Percentiles rank a stretch among this genome's conserved stretches.
Conservation (phyloP, 2,113 vertebrate genomes). For the Pardalotus punctatus region DNA sequence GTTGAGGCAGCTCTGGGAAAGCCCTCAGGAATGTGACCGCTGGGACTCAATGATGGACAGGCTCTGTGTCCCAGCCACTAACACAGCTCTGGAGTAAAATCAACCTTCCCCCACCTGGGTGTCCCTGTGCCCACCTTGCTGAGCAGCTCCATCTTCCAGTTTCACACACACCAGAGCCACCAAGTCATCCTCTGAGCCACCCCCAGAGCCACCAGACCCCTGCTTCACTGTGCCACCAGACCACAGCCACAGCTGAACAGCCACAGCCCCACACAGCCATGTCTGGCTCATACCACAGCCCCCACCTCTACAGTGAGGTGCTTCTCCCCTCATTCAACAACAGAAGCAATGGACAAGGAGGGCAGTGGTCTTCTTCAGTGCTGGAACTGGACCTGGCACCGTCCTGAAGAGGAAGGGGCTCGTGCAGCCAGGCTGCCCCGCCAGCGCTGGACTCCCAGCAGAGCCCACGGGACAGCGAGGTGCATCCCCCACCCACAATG, state of each 20-base stretch:
- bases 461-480: rapidly evolving
- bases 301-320: background rate
- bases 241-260: background rate
- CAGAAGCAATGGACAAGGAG: background rate
- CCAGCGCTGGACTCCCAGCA: background rate
- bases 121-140: background rate
- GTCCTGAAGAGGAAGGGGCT: background rate
- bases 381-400: background rate
- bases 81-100: background rate
- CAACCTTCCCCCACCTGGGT: background rate
- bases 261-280: rapidly evolving
- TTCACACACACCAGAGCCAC: background rate
- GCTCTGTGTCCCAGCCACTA: background rate
- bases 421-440: rapidly evolving
- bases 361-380: background rate
- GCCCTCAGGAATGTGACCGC: background rate
- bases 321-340: background rate
- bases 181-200: background rate
- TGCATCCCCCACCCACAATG: background rate
- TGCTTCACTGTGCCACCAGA: background rate
- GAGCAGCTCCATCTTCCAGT: background rate
- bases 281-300: background rate
- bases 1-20: background rate
- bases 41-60: background rate
- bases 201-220: background rate